A percentile compares a stretch with the other conserved stretches of the same genome.
Evolutionary conservation across 2,888 invertebrate genomes (phyloP).

Genomic region (Melanophora roralis): DNA sequence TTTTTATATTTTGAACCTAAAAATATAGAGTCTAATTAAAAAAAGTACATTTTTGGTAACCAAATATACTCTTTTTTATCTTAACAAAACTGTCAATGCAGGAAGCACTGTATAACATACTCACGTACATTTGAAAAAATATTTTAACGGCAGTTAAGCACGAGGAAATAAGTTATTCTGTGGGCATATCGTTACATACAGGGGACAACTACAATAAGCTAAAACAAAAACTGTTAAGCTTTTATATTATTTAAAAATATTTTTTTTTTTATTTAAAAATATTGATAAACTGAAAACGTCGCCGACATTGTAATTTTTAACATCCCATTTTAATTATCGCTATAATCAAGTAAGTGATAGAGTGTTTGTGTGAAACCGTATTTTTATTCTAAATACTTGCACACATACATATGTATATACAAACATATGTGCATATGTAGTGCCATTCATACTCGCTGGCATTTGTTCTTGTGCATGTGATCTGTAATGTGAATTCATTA

Average conservation of each 20-base stretch:
- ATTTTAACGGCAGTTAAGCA: not conserved
- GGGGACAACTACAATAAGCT: not conserved
- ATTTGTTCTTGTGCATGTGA: slow-evolving; percentile 10
- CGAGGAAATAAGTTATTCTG: not conserved
- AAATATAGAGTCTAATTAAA: too few relatives aligned
- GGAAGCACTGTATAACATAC: not conserved
- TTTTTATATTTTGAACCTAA: too few relatives aligned
- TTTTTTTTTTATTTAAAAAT: slow-evolving; percentile 24
- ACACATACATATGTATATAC: too few relatives aligned
- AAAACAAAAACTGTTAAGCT: slow-evolving; percentile 6
- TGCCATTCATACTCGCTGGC: too few relatives aligned
- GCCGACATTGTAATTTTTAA: slow-evolving; percentile 33
- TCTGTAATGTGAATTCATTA: slow-evolving; percentile 42
- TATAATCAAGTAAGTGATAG: slow-evolving; percentile 22
- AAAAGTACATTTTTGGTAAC: too few relatives aligned
- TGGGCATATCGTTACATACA: too few relatives aligned
- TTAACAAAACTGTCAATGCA: not conserved
- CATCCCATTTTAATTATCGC: slow-evolving; percentile 50
- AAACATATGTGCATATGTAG: not conserved
- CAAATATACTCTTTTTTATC: too few relatives aligned
- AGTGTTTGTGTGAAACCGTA: not conserved
- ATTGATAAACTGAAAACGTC: slow-evolving; percentile 44
- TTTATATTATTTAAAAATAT: slow-evolving; percentile 54
- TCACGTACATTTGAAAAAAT: not conserved
- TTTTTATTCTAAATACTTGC: not conserved